Conservation (phyloP, 2,888 invertebrate genomes). For the Leptopterna dolabrata region DNA sequence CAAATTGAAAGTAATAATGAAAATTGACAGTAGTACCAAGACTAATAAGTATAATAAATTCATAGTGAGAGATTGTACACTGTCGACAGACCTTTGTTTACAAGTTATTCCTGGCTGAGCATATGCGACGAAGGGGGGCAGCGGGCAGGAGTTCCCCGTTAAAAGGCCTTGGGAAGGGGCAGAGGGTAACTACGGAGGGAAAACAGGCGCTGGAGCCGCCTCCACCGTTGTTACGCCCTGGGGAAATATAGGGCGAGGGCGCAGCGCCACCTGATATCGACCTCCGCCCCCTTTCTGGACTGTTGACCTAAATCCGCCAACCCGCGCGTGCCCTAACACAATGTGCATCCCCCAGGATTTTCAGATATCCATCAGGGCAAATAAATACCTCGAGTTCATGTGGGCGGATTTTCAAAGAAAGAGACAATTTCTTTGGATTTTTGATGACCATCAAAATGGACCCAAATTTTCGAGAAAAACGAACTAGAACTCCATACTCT, state of each 20-base stretch:
- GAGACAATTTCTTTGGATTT: background rate
- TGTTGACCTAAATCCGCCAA: conserved; percentile 44
- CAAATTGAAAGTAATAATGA: too few species aligned
- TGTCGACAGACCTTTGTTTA: conserved; percentile 34
- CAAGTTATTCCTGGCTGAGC: background rate
- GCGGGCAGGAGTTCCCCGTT: background rate
- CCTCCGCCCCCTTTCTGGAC: conserved; percentile 17
- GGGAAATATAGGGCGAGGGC: conserved; percentile 53
- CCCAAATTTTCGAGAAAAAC: background rate
- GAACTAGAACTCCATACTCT: too few species aligned
- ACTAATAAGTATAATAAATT: too few species aligned
- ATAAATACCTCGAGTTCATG: background rate
- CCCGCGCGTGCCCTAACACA: conserved; percentile 24
- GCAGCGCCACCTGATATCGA: conserved; percentile 52
- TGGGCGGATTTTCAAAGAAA: too few species aligned
- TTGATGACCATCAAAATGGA: background rate
- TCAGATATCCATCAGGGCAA: background rate
- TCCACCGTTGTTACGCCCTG: background rate
- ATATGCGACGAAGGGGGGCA: background rate
- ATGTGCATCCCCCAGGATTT: conserved; percentile 10
- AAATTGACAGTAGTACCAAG: too few species aligned
- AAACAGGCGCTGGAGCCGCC: conserved; percentile 5
- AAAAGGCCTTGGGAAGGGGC: background rate
- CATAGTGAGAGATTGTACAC: too few species aligned
- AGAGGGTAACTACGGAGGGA: conserved; percentile 1